These are phyloP conservation scores for Stenodera caucasica DNA, from an alignment of 2,888 invertebrate species.

Conservation along the genomic window DNA sequence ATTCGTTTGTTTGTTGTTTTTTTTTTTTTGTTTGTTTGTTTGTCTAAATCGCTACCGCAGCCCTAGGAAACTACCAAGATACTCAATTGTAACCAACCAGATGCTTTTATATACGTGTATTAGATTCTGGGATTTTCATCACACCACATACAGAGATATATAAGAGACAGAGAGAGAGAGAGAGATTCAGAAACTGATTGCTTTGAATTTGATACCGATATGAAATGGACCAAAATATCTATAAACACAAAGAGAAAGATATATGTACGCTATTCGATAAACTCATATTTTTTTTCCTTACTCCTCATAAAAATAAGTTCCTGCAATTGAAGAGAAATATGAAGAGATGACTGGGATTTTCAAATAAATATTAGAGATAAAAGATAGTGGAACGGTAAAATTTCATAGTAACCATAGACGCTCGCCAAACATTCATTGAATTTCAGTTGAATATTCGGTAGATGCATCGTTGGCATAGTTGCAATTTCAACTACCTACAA, in stretches of 20 bases:
- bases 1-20: conserved; percentile 12
- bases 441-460: background rate
- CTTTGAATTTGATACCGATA: conserved; percentile 1
- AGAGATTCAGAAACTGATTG: background rate
- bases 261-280: background rate
- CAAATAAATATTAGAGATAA: background rate
- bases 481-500: background rate
- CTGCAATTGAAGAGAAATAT: background rate
- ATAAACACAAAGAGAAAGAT: background rate
- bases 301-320: background rate
- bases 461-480: background rate
- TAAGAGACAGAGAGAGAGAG: background rate
- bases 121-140: background rate
- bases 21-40: conserved; percentile 8
- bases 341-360: background rate
- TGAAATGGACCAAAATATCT: background rate
- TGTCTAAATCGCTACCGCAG: too few species aligned
- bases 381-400: background rate
- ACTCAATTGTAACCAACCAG: background rate
- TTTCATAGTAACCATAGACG: background rate
- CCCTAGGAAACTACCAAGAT: background rate
- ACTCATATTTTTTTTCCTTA: too few species aligned
- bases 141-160: background rate
- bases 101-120: background rate
- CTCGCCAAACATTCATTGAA: background rate